These are phyloP conservation scores for Nasonia oneida DNA, from an alignment of 2,888 invertebrate species.

Conservation along the genomic window DNA sequence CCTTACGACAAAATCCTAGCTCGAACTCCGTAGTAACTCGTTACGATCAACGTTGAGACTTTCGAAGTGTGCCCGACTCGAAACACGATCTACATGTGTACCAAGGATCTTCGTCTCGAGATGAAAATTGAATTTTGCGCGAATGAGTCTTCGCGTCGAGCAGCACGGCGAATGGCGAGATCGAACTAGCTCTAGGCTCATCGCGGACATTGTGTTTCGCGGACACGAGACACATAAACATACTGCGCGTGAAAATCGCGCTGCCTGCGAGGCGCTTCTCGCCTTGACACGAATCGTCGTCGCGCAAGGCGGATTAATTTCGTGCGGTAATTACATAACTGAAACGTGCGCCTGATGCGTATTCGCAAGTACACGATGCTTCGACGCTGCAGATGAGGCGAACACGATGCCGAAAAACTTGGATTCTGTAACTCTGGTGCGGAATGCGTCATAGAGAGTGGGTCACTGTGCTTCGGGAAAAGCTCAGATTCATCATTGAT, in stretches of 20 bases:
- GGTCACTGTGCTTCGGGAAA: not conserved
- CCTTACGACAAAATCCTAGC: not conserved
- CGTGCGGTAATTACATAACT: slow-evolving; percentile 74
- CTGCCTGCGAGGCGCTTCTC: slow-evolving; percentile 62
- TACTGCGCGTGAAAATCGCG: slow-evolving; percentile 36
- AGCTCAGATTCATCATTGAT: too few species aligned
- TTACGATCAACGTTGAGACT: not conserved
- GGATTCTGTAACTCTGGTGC: not conserved
- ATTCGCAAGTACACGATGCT: not conserved
- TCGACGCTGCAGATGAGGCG: not conserved
- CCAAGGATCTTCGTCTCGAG: not conserved
- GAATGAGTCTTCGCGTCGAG: not conserved
- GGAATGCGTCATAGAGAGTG: not conserved
- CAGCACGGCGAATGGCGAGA: not conserved
- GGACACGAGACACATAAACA: not conserved
- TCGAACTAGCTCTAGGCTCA: not conserved
- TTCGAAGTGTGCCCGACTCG: not conserved
- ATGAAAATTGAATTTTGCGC: slow-evolving; percentile 12
- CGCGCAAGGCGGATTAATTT: slow-evolving; percentile 73
- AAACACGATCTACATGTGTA: not conserved
- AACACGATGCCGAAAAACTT: not conserved
- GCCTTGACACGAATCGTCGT: slow-evolving; percentile 74
- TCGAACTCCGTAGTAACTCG: not conserved
- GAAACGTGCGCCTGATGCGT: slow-evolving; percentile 38
- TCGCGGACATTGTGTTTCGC: slow-evolving; percentile 17